Evolutionary conservation across 53 echinoderm and acorn worm genomes (phyloP).

Genomic region (Echinometra lucunter): DNA sequence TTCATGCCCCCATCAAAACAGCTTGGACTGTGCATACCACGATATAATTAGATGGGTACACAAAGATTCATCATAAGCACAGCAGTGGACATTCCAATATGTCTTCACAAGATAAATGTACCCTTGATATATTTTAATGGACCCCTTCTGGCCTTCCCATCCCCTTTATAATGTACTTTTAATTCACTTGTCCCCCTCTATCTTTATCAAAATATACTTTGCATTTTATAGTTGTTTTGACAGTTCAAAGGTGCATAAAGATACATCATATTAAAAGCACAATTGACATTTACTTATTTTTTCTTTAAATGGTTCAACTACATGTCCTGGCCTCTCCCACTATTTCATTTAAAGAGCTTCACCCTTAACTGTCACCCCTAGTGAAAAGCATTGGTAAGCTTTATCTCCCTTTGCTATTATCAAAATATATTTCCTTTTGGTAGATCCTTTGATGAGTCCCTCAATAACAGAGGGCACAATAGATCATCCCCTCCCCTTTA

Average conservation of each 20-base stretch:
- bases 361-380: neutral
- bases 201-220: neutral
- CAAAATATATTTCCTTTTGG: neutral
- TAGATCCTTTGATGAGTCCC: neutral
- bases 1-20: constrained; percentile 40
- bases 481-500: neutral
- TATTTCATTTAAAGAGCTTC: no score
- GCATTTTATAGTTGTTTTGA: neutral
- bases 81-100: constrained; percentile 29
- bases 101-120: constrained; percentile 12
- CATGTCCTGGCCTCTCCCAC: no score
- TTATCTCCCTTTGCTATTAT: neutral
- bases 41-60: constrained; percentile 15
- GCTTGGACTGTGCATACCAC: constrained; percentile 33
- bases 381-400: neutral
- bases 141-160: neutral
- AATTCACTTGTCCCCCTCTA: neutral
- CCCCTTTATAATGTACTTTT: neutral
- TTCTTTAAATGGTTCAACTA: no score
- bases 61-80: neutral
- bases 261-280: no score
- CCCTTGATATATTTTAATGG: neutral
- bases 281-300: no score
- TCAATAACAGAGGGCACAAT: no score
- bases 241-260: no score